Evolutionary conservation across 2,888 invertebrate species (phyloP).

Genomic region (Ametastegia equiseti): DNA sequence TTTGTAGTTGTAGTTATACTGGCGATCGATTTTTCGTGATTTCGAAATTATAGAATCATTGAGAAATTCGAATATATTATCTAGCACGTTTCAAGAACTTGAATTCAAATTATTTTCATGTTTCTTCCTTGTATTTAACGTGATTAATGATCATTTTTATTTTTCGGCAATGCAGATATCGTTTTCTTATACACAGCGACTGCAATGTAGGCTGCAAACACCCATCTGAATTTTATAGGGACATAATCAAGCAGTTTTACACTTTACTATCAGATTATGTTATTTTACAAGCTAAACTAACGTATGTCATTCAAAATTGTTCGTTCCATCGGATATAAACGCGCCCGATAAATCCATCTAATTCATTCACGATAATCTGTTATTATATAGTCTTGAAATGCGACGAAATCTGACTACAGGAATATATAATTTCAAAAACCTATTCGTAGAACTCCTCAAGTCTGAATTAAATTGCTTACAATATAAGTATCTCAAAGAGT

Average conservation of each 20-base stretch:
- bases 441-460: neutral
- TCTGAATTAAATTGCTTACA: neutral
- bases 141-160: conserved; percentile 6
- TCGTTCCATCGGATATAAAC: neutral
- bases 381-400: neutral
- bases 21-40: conserved; percentile 24
- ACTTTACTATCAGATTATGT: neutral
- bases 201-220: conserved; percentile 26
- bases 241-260: conserved; percentile 34
- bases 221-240: conserved; percentile 40
- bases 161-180: conserved; percentile 17
- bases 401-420: neutral
- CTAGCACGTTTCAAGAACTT: neutral
- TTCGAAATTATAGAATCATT: neutral
- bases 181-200: conserved; percentile 21
- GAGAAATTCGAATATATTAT: neutral
- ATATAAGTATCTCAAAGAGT: neutral
- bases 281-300: neutral
- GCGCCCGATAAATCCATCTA: neutral
- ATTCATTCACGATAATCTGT: neutral
- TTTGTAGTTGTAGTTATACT: conserved; percentile 34
- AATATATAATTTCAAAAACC: neutral
- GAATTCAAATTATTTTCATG: neutral
- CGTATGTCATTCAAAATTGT: neutral
- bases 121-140: neutral